Base-by-base conservation (phyloP, 2,797 vertebrate species). In the Cephalopachus bancanus region DNA sequence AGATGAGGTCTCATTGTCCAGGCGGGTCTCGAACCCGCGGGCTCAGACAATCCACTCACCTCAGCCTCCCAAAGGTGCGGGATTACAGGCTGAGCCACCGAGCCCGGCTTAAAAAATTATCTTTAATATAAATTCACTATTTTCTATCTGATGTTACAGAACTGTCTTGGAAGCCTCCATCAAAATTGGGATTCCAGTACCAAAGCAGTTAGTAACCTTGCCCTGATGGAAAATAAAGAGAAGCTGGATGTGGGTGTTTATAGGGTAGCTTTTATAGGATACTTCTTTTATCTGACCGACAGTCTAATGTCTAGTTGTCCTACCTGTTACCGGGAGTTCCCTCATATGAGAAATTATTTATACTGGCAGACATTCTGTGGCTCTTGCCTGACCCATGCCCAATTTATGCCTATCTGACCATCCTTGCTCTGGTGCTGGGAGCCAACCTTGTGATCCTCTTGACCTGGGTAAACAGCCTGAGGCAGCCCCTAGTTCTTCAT, bases 321-420 rank as follows among this genome's bases (percentile, higher is more conserved):
- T 7, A 69, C 9, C n/a, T n/a, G 33, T 9, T 7, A 69, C 17
- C 17, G 5, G 67, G 67, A 17, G n/a, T 7, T 0, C 1, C 17
- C n/a, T 33, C 8, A 69, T 9, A 69, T 69, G n/a, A 1, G 0
- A 17, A 69, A 33, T 69, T 69, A 9, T 69, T 33, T 33, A 69
- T 69, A 10, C 16, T 20, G 67, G n/a, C 67, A 69, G 33, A 69
- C 5, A 26, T 16, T 10, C 67, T 69, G 33, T 20, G 67, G 67
- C n/a, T 69, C n/a, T 69, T 69, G n/a, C 20, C 16, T 69, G n/a
- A 69, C n/a, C 24, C n/a, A 33, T 33, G 7, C 15, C 67, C 19
- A 17, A 10, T 19, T n/a, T n/a, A 33, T 20, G n/a, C 67, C 67
- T 69, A n/a, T 8, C n/a, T 69, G n/a, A 20, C 67, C 17, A 19